Percentiles rank a stretch among this genome's conserved stretches.
These are phyloP conservation scores for Melierax canorus DNA, from an alignment of 2,113 vertebrate species.

Conservation along the genomic window DNA sequence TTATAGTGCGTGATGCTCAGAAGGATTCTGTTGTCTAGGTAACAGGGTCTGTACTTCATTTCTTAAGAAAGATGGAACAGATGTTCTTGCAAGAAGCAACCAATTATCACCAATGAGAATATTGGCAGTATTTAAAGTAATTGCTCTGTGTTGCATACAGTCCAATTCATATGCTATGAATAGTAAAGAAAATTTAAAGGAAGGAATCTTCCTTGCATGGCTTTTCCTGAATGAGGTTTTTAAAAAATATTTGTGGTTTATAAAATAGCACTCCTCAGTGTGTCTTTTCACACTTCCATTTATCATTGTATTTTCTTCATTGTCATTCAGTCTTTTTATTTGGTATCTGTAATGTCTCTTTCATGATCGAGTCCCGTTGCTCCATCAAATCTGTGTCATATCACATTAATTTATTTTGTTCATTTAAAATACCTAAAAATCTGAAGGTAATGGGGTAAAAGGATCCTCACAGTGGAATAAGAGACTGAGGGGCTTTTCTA, in stretches of 20 bases:
- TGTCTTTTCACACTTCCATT: background rate
- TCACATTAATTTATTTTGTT: background rate
- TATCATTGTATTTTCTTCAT: background rate
- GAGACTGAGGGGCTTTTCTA: background rate
- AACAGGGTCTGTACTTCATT: conserved; percentile 34
- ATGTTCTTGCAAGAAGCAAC: conserved; percentile 54
- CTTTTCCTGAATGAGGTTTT: background rate
- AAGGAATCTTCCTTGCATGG: background rate
- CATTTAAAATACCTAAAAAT: background rate
- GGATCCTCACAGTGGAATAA: background rate
- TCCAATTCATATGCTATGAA: background rate
- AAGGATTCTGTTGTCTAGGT: conserved; percentile 62
- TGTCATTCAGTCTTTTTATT: background rate
- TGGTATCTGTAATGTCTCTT: background rate
- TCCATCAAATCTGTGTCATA: background rate
- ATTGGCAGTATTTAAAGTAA: conserved; percentile 44
- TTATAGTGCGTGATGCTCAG: background rate
- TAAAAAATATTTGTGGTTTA: background rate
- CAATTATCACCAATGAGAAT: conserved; percentile 57
- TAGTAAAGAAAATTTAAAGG: background rate
- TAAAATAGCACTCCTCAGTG: background rate
- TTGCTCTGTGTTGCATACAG: conserved; percentile 13
- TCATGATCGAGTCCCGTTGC: background rate
- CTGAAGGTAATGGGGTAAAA: background rate
- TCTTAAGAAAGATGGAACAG: conserved; percentile 52